Percentiles rank a stretch among this genome's conserved stretches.
Conservation (phyloP, 2,113 vertebrate genomes). For the Colaptes auratus region DNA sequence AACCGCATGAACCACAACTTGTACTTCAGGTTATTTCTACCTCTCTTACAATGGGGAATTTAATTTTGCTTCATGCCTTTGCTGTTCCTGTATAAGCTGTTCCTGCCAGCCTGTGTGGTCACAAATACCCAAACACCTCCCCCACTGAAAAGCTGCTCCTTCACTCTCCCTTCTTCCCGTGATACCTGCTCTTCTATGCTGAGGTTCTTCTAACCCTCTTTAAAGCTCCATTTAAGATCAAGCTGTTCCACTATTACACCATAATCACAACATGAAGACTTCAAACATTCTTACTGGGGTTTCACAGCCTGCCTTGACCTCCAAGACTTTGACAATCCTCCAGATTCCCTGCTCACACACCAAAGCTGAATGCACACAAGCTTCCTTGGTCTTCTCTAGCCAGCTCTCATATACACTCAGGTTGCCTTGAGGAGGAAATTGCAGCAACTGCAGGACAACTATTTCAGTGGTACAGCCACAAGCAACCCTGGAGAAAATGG, state of each 20-base stretch:
- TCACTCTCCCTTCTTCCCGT: neutral
- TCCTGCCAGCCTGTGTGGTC: neutral
- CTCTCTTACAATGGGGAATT: neutral
- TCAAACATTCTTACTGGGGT: neutral
- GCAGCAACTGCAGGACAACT: neutral
- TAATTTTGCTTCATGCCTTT: neutral
- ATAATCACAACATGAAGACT: neutral
- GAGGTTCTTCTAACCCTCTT: neutral
- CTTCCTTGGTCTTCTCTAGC: neutral
- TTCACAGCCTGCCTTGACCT: neutral
- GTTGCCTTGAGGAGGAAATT: neutral
- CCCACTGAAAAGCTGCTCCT: fast-evolving
- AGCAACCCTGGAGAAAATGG: neutral
- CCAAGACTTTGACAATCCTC: neutral
- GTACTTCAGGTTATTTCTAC: neutral
- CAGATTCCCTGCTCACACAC: fast-evolving
- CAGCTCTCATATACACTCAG: neutral
- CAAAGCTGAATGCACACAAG: neutral
- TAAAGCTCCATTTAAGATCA: neutral
- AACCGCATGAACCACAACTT: neutral
- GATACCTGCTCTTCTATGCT: neutral
- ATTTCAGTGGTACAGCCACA: neutral
- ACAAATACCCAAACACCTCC: neutral
- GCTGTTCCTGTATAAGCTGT: fast-evolving
- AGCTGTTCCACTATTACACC: neutral